phyloP scores from a whole-genome alignment of 2,888 invertebrate genomes.

The Lordiphosa andalusiaca region DNA sequence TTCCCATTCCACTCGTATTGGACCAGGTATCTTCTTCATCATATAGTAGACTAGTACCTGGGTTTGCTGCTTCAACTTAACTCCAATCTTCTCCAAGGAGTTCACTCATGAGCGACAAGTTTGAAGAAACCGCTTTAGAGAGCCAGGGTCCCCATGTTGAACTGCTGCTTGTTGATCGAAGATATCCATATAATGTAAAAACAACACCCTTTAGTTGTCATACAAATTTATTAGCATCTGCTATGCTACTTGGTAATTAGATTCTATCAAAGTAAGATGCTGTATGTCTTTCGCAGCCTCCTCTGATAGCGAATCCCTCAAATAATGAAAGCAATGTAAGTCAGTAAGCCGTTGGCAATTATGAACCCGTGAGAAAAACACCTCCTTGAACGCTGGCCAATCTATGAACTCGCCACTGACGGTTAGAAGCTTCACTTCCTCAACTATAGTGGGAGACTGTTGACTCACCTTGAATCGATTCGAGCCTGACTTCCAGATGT shows the following conservation, averaged over 20 bases:
- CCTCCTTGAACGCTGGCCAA: no score
- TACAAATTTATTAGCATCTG: no score
- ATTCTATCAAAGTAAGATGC: not conserved
- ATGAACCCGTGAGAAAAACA: no score
- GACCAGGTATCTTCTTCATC: not conserved
- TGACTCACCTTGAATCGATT: not conserved
- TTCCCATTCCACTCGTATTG: not conserved
- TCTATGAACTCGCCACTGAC: no score
- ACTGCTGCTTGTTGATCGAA: not conserved
- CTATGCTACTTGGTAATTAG: conserved; percentile 4
- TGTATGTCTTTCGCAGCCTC: conserved; percentile 7
- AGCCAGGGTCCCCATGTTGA: no score
- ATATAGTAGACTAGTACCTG: not conserved
- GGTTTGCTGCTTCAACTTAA: not conserved
- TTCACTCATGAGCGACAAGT: no score
- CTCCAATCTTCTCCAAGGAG: no score
- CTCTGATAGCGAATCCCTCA: conserved; percentile 6
- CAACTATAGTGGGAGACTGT: no score
- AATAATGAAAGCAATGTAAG: not conserved
- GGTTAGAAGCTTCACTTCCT: no score
- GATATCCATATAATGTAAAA: not conserved
- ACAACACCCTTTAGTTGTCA: not conserved
- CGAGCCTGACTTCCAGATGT: no score
- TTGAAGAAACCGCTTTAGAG: no score
- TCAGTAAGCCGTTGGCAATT: not conserved